Base-by-base conservation (phyloP, 2,113 vertebrate species). In the Machaerirhynchus nigripectus region DNA sequence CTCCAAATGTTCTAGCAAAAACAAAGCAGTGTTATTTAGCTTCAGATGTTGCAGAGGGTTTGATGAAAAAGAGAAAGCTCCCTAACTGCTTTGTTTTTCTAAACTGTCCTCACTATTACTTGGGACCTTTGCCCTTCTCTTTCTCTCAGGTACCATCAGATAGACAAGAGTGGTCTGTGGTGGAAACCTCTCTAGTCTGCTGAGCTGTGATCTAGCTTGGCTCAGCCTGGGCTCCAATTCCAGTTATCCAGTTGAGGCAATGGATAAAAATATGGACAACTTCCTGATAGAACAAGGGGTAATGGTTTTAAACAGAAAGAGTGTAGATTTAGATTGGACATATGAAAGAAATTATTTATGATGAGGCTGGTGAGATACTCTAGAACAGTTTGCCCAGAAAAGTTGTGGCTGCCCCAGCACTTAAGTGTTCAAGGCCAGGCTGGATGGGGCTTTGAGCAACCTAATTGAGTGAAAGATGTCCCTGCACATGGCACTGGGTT, bases 361-460 rank as follows among this genome's bases (percentile, higher is more conserved):
- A 4, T 33, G 49, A 18, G 15, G 3, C 3, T 20, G 21, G 23
- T 52, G 14, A 78, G 24, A 19, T 17, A 42, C 2, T 11, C 30
- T 21, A 74, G 20, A 50, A 28, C 13, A n/a, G 4, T 9, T 44
- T 35, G 11, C 13, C 49, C 44, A 49, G 30, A 56, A 37, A 63
- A 53, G 11, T 1, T 57, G 60, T 70, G 16, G 20, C 11, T 52
- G 14, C 1, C 9, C 8, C 37, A 42, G 50, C 13, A 12, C 0
- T 47, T 55, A 31, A 82, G 8, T 56, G 12, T 39, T 79, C 47
- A 83, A 61, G 35, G 9, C 5, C 28, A 31, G 23, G 13, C 2
- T 85, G 15, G 5, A 39, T 2, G 1, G 19, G 5, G 27, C 6
- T 79, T 79, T 89, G 11, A 46, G 22, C 39, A 89, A 37, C 8